phyloP scores from a whole-genome alignment of 2,113 vertebrate genomes.

The Tretioscincus oriximinensis region DNA sequence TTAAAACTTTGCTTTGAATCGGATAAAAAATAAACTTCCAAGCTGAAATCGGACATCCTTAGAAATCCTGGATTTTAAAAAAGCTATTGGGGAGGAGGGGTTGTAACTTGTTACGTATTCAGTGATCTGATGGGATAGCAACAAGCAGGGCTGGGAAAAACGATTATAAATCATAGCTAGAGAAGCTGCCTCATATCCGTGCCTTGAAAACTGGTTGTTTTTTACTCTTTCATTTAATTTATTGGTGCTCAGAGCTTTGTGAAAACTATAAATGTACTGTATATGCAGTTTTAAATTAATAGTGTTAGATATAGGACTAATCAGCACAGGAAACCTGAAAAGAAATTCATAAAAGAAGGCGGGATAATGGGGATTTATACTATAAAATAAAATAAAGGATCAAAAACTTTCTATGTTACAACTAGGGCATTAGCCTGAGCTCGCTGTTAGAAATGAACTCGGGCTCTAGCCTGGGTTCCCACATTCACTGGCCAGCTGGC shows the following conservation, averaged over 20 bases:
- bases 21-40: neutral
- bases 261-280: neutral
- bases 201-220: neutral
- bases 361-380: neutral
- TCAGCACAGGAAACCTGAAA: conserved; percentile 7
- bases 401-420: too few species aligned
- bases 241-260: conserved; percentile 11
- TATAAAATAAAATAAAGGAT: neutral
- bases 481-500: too few species aligned
- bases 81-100: neutral
- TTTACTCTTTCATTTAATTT: conserved; percentile 20
- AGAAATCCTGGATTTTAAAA: neutral
- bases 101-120: neutral
- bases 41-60: neutral
- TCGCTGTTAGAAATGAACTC: too few species aligned
- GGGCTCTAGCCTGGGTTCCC: too few species aligned
- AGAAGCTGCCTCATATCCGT: conserved; percentile 17
- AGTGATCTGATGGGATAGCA: neutral
- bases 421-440: too few species aligned
- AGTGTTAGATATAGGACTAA: conserved; percentile 17
- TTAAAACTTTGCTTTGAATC: accelerated
- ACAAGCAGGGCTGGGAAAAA: conserved; percentile 3
- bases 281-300: conserved; percentile 31
- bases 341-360: conserved; percentile 6
- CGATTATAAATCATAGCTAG: conserved; percentile 20